Base-by-base conservation (phyloP, 2,113 vertebrate genomes). In the Lepus europaeus region DNA sequence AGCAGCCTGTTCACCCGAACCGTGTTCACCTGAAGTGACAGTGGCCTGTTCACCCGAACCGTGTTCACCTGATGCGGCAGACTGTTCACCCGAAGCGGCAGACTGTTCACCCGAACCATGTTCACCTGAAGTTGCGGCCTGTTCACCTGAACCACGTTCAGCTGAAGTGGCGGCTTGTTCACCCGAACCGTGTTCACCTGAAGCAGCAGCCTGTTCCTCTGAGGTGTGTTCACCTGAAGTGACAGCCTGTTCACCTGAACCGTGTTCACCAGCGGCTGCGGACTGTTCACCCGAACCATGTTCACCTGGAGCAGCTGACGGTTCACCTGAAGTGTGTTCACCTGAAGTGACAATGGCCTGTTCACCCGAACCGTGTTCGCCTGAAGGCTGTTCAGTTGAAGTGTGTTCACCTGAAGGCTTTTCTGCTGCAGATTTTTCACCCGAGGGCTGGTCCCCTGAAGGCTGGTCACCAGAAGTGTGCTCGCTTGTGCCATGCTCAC, bases 311-410 rank as follows among this genome's bases (percentile, higher is more conserved):
- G 45, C 17, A 56, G 17, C 56, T 3, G 56, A 0, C 0, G 45
- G 63, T 59, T 90, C 77, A 56, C 70, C 66, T 85, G 90, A 78
- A 68, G 89, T 1, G 3, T 85, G 76, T 3, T 96, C 95, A 25
- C 22, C 12, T 3, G n/a, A n/a, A 16, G 56, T 2, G n/a, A n/a
- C n/a, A 2, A 36, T 36, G 2, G 2, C 3, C 3, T 36, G 33
- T 36, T 36, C 3, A 36, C 33, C 3, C 3, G 33, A 3, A 36
- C 33, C 33, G 3, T 36, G 33, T 3, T 36, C 3, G 33, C 2
- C 33, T 36, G 33, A 3, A 36, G 3, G 33, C 2, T 2, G 33
- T 2, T 2, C 33, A 36, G 3, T 3, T 3, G 33, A 3, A 3
- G 3, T 3, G 3, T 2, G 33, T 3, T 3, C 79, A 36, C 25